Conservation (phyloP, 2,113 vertebrate genomes). For the Anser cygnoides region DNA sequence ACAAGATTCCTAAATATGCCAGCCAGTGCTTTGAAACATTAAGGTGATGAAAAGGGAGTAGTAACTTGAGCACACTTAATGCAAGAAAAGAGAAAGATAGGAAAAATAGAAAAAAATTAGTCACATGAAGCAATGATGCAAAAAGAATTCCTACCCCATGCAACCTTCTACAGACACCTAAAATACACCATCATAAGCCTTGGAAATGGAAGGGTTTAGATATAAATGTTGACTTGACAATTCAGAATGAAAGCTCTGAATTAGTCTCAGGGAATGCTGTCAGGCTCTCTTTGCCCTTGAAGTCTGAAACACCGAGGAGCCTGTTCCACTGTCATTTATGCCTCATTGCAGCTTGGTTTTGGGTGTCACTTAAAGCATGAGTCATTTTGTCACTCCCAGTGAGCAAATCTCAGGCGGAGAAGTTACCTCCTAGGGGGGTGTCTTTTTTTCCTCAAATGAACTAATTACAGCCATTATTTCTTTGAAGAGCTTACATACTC, state of each 20-base stretch:
- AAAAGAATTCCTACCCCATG: neutral
- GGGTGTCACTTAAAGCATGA: neutral
- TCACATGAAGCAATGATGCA: neutral
- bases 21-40: neutral
- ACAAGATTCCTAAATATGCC: neutral
- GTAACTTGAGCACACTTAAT: neutral
- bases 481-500: neutral
- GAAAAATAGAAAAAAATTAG: neutral
- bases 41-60: neutral
- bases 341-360: neutral
- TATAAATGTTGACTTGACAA: neutral
- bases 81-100: neutral
- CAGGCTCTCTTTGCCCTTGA: neutral
- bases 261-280: neutral
- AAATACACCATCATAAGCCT: neutral
- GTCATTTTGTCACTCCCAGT: neutral
- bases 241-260: neutral
- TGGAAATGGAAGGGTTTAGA: neutral
- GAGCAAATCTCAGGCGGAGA: neutral
- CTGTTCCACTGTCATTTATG: neutral
- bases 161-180: neutral
- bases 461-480: neutral
- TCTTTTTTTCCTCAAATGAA: neutral
- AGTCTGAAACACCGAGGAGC: neutral
- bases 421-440: neutral